Base-by-base conservation (phyloP, 2,113 vertebrate species). In the Ahaetulla prasina region DNA sequence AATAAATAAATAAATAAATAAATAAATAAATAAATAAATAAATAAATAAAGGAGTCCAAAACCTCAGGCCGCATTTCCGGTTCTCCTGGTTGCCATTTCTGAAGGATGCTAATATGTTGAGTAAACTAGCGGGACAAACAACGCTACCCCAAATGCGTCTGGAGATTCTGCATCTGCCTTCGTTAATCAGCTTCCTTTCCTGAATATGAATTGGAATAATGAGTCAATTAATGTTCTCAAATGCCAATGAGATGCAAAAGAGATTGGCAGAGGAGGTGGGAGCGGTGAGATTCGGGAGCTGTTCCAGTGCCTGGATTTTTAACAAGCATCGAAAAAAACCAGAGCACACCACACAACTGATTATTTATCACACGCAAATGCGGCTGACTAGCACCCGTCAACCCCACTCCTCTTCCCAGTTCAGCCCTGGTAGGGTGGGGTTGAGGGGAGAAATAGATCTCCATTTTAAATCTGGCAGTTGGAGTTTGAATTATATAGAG, bases 221-320 rank as follows among this genome's bases (percentile, higher is more conserved):
- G 98, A 99, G 98, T 99, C 98, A 98, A 99, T 99, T 99, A 98
- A 98, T 95, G 98, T 98, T 97, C 98, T 98, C 97, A 98, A 98
- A 98, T 98, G 97, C 97, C 97, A 98, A 97, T 97, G 98, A 98
- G 98, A 98, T 98, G 98, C 97, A 97, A 96, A 97, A 96, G 95
- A 97, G 96, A 96, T 95, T 95, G 96, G 96, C 95, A 55, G 94
- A 92, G 89, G 97, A 96, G 96, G 95, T 95, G 93, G 94, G 89
- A 95, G 96, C 94, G 94, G 94, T 90, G 94, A 35, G 14, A 93
- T 96, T 97, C 25, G 54, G 97, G 96, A 98, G 96, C 96, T 53
- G 94, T 97, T 98, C 96, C 97, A 97, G 91, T 25, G 35, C 96
- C 95, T 97, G 97, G 95, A 95, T 97, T 98, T 92, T 97, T 97